Evolutionary conservation across 2,113 vertebrate species (phyloP), one percentile per base, ranked within the genome.

Genomic region (Ophthalmotilapia sp.): DNA sequence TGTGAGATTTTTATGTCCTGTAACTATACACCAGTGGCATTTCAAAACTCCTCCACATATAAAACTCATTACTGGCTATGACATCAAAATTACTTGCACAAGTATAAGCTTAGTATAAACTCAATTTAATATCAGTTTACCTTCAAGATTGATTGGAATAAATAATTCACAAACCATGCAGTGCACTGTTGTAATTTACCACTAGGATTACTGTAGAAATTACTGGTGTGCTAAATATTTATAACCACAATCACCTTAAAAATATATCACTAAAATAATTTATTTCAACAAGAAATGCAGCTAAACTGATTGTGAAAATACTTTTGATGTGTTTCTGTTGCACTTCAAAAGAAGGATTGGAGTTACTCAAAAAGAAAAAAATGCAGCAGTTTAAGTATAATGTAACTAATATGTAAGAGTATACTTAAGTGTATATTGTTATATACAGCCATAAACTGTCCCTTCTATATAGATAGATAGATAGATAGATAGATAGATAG

Each of bases 1-100:
- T 88, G 58, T 86, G 29, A 84, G 83, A 86, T 86, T 83, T 83
- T 40, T 15, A 47, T 79, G 36, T 47, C 56, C 54, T 87, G 88
- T 75, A 93, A 93, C 65, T 84, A 23, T 75, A 91, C 75, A 86
- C 86, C 65, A 81, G 58, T 86, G 88, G 80, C 54, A 90, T 92
- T 80, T 88, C 19, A 84, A 23, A 40, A 36, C 65, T 81, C 86
- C 84, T 77, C 62, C 75, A 86, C 81, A 92, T 86, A 23, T 56
- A 84, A 90, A 90, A 62, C 38, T 54, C 33, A 33, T 90, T 73
- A 80, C 79, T 85, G 65, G 68, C 47, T 82, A 81, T 82, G 40
- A 89, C 60, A 86, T 87, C 6, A 81, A 65, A 82, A 77, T 84
- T 6, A 70, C 21, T 26, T 42, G 38, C 38, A 73, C 38, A 45